Evolutionary conservation across 2,113 vertebrate species (phyloP), one percentile per base, ranked within the genome.

Genomic region (Pomatorhinus ruficollis): DNA sequence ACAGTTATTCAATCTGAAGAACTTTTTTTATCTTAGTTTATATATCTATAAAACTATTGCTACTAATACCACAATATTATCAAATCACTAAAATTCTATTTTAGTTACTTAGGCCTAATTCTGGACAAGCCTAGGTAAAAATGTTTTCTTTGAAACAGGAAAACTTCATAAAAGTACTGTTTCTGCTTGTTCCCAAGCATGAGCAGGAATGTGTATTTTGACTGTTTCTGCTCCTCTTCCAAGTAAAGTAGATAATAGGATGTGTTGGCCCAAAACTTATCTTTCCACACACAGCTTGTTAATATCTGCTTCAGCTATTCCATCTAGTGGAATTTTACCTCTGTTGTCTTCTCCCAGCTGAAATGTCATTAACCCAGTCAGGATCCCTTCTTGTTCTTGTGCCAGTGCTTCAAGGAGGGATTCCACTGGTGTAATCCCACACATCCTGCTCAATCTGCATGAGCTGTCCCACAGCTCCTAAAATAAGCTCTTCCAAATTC

Each of bases 301-400:
- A 88, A 71, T 89, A 89, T 83, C 28, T 95, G 74, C 47, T 93
- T 74, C 69, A 93, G 65, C 60, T 87, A 47, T 94, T 92, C 79
- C 72, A 93, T 92, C 89, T 77, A 94, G 81, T 87, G 59, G 71
- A 93, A 76, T 94, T 95, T 85, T 65, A 71, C 37, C 30, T 81
- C 81, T 88, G 6, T 70, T 78, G 20, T 89, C 52, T 76, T 86
- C 50, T 82, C 45, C 27, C 35, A 39, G 7, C 10, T 75, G 22
- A 83, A 70, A 39, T 59, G 60, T 23, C 64, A 75, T 61, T 83
- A 88, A 63, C 6, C 7, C 21, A 22, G 5, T 25, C 33, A 80
- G 15, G n/a, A 64, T 76, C 69, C 53, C 5, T 83, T 35, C 15
- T 28, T 68, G 33, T 33, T 65, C 57, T 27, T 11, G 5, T 44